These are phyloP conservation scores for Strongylocentrotus purpuratus DNA, from an alignment of 35 echinoderm and acorn worm species.

Conservation along the genomic window DNA sequence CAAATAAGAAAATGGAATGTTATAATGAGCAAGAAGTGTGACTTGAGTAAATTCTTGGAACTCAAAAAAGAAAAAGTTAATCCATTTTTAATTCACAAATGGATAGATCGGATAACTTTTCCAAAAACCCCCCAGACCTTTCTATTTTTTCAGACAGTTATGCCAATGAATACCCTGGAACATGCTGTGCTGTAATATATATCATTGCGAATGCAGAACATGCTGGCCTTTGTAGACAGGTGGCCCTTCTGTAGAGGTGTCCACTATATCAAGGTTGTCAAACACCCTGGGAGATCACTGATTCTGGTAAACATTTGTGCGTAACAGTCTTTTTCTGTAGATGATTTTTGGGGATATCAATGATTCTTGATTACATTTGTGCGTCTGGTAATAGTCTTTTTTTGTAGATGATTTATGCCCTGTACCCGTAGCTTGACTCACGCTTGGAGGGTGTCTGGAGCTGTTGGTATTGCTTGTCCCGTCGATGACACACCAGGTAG, in stretches of 20 bases:
- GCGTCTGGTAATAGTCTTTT: not conserved
- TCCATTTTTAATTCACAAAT: too few species aligned
- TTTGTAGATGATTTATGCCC: not conserved
- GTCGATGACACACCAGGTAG: not conserved
- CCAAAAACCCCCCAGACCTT: too few species aligned
- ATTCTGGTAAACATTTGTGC: too few species aligned
- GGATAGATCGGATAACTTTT: too few species aligned
- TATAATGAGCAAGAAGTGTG: not conserved
- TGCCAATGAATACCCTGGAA: too few species aligned
- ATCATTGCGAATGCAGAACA: too few species aligned
- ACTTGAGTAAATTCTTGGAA: not conserved
- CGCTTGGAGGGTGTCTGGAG: not conserved
- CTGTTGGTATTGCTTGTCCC: not conserved
- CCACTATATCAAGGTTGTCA: not conserved
- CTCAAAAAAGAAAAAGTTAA: not conserved
- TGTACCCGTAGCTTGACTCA: not conserved
- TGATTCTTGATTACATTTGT: not conserved
- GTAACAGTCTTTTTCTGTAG: too few species aligned
- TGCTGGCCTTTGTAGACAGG: not conserved
- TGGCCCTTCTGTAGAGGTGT: not conserved
- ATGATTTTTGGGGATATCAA: not conserved
- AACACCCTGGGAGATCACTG: not conserved
- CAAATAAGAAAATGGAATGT: not conserved
- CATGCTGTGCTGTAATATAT: too few species aligned
- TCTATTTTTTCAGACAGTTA: too few species aligned